phyloP scores from a whole-genome alignment of 2,888 invertebrate species.

The Lasioglossum leucozonium region DNA sequence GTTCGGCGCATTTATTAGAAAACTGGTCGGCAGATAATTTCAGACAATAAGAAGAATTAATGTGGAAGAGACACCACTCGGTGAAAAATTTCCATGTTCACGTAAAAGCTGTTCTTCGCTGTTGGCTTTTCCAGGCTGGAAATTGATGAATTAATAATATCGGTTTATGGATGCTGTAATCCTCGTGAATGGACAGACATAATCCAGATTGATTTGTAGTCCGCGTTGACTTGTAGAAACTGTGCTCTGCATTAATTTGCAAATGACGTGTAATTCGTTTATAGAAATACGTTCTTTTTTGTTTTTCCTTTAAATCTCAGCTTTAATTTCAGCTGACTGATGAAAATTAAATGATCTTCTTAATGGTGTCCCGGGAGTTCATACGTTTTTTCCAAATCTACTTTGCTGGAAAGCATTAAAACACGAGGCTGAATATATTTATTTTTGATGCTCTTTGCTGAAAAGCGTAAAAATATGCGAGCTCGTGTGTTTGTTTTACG shows the following conservation, averaged over 20 bases:
- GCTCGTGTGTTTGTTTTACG: too few species aligned
- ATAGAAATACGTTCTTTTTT: background rate
- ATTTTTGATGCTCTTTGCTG: too few species aligned
- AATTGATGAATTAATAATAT: background rate
- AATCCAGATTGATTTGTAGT: background rate
- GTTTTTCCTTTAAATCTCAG: too few species aligned
- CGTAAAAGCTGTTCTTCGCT: background rate
- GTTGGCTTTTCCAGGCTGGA: background rate
- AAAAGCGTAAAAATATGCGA: too few species aligned
- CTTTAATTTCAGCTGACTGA: too few species aligned
- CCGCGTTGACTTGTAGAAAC: background rate
- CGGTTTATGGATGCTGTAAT: background rate
- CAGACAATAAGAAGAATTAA: too few species aligned
- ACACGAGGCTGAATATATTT: too few species aligned
- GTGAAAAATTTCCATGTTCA: too few species aligned
- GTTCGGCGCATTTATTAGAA: too few species aligned
- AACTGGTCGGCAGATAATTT: too few species aligned
- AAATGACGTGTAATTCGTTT: background rate
- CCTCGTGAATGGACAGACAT: background rate
- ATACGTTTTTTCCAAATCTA: background rate
- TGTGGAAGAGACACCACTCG: too few species aligned
- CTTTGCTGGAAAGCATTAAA: background rate
- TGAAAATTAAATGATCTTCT: background rate
- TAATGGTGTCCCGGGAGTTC: too few species aligned
- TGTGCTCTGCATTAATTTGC: background rate